Conservation (phyloP, 2,797 vertebrate genomes). For the Gouania willdenowi region DNA sequence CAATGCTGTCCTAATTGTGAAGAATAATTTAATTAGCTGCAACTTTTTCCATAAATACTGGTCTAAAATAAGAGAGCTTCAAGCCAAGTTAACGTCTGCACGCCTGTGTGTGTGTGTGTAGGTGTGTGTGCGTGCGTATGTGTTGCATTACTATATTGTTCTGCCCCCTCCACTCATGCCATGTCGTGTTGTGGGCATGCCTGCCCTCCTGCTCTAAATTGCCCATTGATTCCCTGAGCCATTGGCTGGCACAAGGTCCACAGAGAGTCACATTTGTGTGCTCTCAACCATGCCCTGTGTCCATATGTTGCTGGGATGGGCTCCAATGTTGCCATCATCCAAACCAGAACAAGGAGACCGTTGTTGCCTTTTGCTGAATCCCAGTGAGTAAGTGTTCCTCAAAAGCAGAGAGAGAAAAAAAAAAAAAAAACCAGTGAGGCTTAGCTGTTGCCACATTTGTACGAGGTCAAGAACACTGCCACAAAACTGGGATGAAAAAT, state of each 20-base stretch:
- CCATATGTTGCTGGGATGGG: slow-evolving; percentile 82
- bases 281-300: slow-evolving; percentile 78
- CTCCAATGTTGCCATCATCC: slow-evolving; percentile 80
- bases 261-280: slow-evolving; percentile 77
- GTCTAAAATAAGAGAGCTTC: slow-evolving; percentile 31
- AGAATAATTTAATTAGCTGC: no score
- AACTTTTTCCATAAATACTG: no score
- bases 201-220: slow-evolving; percentile 73
- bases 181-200: slow-evolving; percentile 58
- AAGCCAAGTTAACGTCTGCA: no score
- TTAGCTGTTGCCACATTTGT: slow-evolving; percentile 48
- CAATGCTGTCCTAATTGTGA: no score
- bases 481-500: slow-evolving; percentile 15
- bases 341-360: slow-evolving; percentile 74
- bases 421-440: slow-evolving; percentile 33
- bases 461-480: slow-evolving; percentile 22
- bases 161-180: slow-evolving; percentile 42
- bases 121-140: no score
- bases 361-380: slow-evolving; percentile 66
- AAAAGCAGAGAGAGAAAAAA: slow-evolving; percentile 53
- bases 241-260: slow-evolving; percentile 73
- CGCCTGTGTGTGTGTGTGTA: no score
- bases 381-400: slow-evolving; percentile 43
- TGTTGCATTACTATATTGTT: slow-evolving; percentile 30
- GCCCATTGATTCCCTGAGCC: slow-evolving; percentile 76